Base-by-base conservation (phyloP, 2,888 invertebrate genomes). In the Erebia epiphron region DNA sequence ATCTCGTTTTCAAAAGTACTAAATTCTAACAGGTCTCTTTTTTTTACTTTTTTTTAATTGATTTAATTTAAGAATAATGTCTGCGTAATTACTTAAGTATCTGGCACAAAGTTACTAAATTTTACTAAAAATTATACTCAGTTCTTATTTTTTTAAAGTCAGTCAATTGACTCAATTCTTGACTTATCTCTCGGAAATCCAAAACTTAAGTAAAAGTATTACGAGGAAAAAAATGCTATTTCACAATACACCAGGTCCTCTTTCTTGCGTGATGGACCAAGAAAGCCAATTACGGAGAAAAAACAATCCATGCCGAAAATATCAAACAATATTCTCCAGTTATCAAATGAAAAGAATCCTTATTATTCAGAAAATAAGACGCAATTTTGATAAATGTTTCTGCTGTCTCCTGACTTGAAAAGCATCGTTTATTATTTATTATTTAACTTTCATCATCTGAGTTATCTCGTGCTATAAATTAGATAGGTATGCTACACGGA, bases 231-330 rank as follows among this genome's bases (percentile, higher is more conserved):
- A 35, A 41, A 43, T 10, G 10, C 46, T 46, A 61, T 41, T 60
- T 60, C 41, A 60, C 35, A 43, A 13, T 26, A 26, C 56, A 57
- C 21, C 56, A 18, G 46, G 16, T 21, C 18, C 18, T 3, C 35
- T 71, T 68, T 73, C 76, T 75, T 74, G 75, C 77, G 78, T 78
- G 73, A 77, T 75, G 74, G 79, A 80, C 77, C 72, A 73, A 73
- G 74, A 71, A 77, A 82, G 78, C 80, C 79, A 82, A 83, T 84
- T 84, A 83, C 64, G 63, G 62, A 78, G 74, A 63, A 78, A 80
- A 81, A 85, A 81, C 80, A 82, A 81, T 73, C 74, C 75, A 72
- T 70, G 70, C 69, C 60, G 46, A 73, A 72, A 76, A 72, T 69
- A 72, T 76, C 73, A 75, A 80, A 77, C 77, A 73, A 76, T 77